Evolutionary conservation across 2,797 vertebrate species (phyloP), one percentile per base, ranked within the genome.

Genomic region (Pangasius larnaudii): DNA sequence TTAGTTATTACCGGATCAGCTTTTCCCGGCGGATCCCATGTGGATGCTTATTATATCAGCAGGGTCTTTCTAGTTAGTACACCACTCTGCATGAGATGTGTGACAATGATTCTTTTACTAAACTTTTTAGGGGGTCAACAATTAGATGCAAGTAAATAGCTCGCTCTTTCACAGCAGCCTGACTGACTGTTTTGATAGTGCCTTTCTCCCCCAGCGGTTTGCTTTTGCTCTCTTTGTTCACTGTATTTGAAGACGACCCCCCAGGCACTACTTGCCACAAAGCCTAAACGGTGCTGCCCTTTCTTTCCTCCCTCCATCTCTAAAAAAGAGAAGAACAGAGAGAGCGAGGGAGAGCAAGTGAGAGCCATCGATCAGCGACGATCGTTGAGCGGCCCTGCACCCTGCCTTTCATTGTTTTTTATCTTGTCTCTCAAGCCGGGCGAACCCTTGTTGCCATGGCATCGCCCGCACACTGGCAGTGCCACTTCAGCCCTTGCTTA

Each of bases 401-500:
- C 94, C 94, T 94, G 95, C 95, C 93, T 95, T 85, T 93, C 94
- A 95, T 96, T 96, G 96, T 97, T 95, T 96, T 91, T 91, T 90
- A 95, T 95, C 95, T 95, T 95, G 95, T 96, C 95, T 96, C 94
- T 95, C 95, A 96, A 91, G 91, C 92, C 90, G 92, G 91, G 91
- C 90, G 89, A 92, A 95, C 95, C 95, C 95, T 91, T 95, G 96
- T 96, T 96, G 95, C 96, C 96, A 96, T 97, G 96, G 95, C 94
- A 94, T 92, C 93, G 91, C 90, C 92, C 92, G 86, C 91, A 91
- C 90, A 94, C 94, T 96, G 95, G 94, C 95, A 94, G 95, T 96
- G 96, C 95, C 95, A 96, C 95, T 96, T 96, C 95, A 96, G 95
- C 95, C 95, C 94, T 95, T 96, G 96, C 95, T 96, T 96, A 96